These are phyloP conservation scores for Cheirogaleus major DNA, from an alignment of 2,797 vertebrate species.

Conservation along the genomic window DNA sequence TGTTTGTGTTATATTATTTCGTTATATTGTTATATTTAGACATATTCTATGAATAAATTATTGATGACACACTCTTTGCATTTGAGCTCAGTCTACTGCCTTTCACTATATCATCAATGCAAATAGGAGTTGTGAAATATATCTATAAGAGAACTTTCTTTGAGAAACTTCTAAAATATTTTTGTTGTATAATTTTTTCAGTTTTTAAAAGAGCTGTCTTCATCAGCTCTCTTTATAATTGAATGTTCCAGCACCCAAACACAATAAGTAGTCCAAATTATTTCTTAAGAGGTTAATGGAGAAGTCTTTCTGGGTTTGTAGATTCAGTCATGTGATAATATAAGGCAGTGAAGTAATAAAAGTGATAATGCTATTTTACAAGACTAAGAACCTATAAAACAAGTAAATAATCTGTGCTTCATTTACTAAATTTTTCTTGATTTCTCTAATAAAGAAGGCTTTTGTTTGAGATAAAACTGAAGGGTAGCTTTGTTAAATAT, in stretches of 20 bases:
- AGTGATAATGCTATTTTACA: conserved; percentile 70
- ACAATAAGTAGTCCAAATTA: conserved; percentile 77
- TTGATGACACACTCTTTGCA: neutral
- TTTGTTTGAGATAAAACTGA: conserved; percentile 73
- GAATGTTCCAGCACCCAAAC: conserved; percentile 49
- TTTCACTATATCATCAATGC: neutral
- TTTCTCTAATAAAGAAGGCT: conserved; percentile 72
- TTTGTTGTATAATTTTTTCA: conserved; percentile 11
- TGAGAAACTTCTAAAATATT: conserved; percentile 41
- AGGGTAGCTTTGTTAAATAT: conserved; percentile 76
- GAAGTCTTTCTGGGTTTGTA: conserved; percentile 61
- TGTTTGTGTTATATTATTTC: neutral
- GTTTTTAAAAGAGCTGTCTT: conserved; percentile 37
- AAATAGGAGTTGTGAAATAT: neutral
- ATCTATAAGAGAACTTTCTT: neutral
- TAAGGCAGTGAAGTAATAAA: conserved; percentile 75
- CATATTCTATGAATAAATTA: neutral
- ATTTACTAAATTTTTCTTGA: conserved; percentile 70
- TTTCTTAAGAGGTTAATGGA: conserved; percentile 70
- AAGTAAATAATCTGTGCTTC: conserved; percentile 75
- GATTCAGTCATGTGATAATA: conserved; percentile 72
- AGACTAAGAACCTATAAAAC: conserved; percentile 80
- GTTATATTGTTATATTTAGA: neutral
- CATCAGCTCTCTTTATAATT: neutral
- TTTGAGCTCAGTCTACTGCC: neutral